Evolutionary conservation across 2,797 vertebrate genomes (phyloP), one percentile per base, ranked within the genome.

Genomic region (Triplophysa yarkandensis): DNA sequence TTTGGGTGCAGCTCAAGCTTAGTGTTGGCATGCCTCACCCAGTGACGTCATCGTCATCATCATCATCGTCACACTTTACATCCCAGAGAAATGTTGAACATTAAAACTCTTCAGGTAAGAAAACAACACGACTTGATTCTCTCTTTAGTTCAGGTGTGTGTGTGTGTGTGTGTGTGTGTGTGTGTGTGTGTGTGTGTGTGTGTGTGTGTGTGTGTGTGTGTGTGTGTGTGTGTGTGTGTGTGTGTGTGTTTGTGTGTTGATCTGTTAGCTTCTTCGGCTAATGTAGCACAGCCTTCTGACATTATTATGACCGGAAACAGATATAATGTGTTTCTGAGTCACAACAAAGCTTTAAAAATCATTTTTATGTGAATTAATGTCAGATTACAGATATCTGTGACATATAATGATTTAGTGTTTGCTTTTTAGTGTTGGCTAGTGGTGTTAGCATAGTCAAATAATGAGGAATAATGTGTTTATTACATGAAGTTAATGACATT

Each of bases 1-100:
- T 65, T 65, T 43, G 62, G 48, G 71, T 32, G 62, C 62, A 65
- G 71, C 71, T 74, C 65, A 57, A 65, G 71, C 71, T 74, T 74
- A 57, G 71, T 65, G 36, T 44, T 57, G 61, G 28, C 32, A n/a
- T 68, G 63, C 68, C 67, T 62, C 75, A 63, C 52, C 67, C 57
- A 65, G 25, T 58, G 55, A 36, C 69, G 46, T 68, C 64, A 66
- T 50, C 67, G 23, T 54, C 70, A 48, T 10, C 70, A 21, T 30
- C 23, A 39, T 8, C 19, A 16, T 39, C 64, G 34, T 19, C n/a
- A 39, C 10, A 46, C 60, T 8, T 46, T 39, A 65, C 0, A 65
- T 7, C 71, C 34, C 48, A 36, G 39, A 74, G 62, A 61, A 14
- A 74, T 74, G 61, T 27, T 55, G 32, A 8, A 57, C 36, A 55